Conservation (phyloP, 1,140 invertebrate species). For the Drosophila serrata region DNA sequence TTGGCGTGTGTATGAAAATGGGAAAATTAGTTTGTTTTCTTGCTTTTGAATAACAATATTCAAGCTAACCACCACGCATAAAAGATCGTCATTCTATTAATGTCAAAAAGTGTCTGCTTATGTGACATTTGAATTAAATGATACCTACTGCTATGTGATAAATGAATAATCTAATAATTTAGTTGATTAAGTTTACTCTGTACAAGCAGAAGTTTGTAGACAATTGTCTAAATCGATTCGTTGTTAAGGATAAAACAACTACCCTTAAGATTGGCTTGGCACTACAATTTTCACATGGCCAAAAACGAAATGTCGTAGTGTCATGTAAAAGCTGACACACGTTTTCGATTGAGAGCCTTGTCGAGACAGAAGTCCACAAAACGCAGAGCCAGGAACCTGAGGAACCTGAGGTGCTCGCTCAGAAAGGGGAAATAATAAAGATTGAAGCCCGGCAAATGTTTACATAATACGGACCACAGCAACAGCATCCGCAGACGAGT, state of each 20-base stretch:
- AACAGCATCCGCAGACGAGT: slow-evolving; percentile 42
- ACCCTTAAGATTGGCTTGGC: no score
- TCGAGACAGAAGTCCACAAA: slow-evolving; percentile 37
- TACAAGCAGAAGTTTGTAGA: no score
- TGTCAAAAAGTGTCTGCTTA: neutral
- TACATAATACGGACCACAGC: slow-evolving; percentile 70
- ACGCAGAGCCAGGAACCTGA: slow-evolving; percentile 3
- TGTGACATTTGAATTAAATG: neutral
- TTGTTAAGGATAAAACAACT: neutral
- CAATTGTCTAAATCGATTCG: neutral
- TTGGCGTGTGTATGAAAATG: slow-evolving; percentile 40
- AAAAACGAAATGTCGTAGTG: slow-evolving; percentile 12
- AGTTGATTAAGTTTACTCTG: neutral
- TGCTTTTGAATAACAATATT: neutral
- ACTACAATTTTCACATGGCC: neutral
- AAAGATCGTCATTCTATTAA: slow-evolving; percentile 1
- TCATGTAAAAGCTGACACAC: slow-evolving; percentile 40
- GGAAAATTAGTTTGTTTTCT: slow-evolving; percentile 48
- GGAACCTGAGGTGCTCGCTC: slow-evolving; percentile 11
- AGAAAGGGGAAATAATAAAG: slow-evolving; percentile 16
- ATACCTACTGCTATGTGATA: no score
- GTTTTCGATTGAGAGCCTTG: slow-evolving; percentile 38
- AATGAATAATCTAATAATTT: neutral
- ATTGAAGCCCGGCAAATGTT: slow-evolving; percentile 63
- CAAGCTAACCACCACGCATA: slow-evolving; percentile 14